phyloP scores from a whole-genome alignment of 92 coral and sea anemone genomes.

The Epizoanthus fatuus region DNA sequence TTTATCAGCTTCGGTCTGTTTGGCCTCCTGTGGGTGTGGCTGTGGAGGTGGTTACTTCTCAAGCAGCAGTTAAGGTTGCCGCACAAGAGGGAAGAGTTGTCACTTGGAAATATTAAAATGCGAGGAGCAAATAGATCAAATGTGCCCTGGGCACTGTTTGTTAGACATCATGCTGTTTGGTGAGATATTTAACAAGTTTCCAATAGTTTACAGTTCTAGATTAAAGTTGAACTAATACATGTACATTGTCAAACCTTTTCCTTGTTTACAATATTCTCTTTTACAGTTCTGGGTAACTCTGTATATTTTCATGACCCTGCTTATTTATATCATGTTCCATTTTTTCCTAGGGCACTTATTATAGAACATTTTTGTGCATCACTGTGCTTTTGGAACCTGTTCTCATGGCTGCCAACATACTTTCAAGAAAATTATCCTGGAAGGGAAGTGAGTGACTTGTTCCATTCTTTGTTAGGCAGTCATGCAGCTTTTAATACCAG shows the following conservation, averaged over 20 bases:
- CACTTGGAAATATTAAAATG: constrained; percentile 71
- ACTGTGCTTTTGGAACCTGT: constrained; percentile 93
- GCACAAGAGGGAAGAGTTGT: constrained; percentile 39
- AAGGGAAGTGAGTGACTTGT: constrained; percentile 72
- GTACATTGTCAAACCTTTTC: too few species aligned
- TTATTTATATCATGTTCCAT: neutral
- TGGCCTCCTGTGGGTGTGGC: constrained; percentile 83
- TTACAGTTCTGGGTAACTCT: too few species aligned
- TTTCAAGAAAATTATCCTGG: constrained; percentile 97
- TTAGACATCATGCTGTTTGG: constrained; percentile 94
- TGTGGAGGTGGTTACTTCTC: constrained; percentile 78
- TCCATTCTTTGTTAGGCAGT: neutral
- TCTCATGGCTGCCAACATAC: constrained; percentile 97
- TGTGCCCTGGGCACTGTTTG: constrained; percentile 87
- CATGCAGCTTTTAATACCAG: neutral
- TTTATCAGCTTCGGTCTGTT: constrained; percentile 82
- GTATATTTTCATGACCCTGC: too few species aligned
- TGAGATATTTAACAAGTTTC: constrained; percentile 40
- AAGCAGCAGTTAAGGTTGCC: constrained; percentile 25
- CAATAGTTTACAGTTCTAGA: too few species aligned
- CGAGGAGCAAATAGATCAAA: constrained; percentile 51
- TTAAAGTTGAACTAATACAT: too few species aligned
- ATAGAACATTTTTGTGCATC: constrained; percentile 88
- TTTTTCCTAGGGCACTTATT: constrained; percentile 84
- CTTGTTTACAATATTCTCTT: too few species aligned